A percentile compares a stretch with the other conserved stretches of the same genome.
Conservation (phyloP, 2,113 vertebrate genomes). For the Anser cygnoides region DNA sequence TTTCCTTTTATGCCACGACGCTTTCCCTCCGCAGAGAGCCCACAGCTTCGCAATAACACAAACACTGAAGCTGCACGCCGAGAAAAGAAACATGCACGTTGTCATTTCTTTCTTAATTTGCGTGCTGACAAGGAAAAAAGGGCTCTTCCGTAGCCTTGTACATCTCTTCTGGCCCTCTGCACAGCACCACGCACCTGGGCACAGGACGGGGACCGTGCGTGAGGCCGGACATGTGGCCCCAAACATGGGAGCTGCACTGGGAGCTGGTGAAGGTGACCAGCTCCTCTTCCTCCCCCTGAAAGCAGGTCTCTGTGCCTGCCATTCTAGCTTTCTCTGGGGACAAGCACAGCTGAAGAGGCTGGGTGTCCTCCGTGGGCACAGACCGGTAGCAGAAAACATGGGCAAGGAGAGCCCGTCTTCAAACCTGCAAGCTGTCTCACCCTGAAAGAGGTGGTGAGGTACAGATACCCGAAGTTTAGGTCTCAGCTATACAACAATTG, state of each 20-base stretch:
- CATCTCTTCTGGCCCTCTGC: not conserved
- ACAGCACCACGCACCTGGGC: not conserved
- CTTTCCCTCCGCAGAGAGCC: not conserved
- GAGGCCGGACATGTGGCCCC: not conserved
- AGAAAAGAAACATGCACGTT: not conserved
- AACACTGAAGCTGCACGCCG: not conserved
- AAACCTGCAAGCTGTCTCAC: not conserved
- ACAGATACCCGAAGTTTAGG: not conserved
- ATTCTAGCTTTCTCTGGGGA: not conserved
- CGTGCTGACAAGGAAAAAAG: not conserved
- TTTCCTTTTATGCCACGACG: not conserved
- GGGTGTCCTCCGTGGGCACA: fast-evolving
- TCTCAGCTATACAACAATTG: not conserved
- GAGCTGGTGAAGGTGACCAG: not conserved
- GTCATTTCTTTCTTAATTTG: not conserved
- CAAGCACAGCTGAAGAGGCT: not conserved
- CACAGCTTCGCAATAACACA: not conserved
- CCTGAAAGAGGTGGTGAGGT: not conserved
- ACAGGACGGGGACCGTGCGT: not conserved
- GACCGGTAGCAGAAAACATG: not conserved
- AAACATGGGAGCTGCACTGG: not conserved
- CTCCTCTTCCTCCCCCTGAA: not conserved
- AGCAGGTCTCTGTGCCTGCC: not conserved
- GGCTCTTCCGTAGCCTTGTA: not conserved
- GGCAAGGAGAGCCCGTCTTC: not conserved